A percentile compares a stretch with the other conserved stretches of the same genome.
Evolutionary conservation across 2,797 vertebrate species (phyloP).

Genomic region (Jordanella pulchra): DNA sequence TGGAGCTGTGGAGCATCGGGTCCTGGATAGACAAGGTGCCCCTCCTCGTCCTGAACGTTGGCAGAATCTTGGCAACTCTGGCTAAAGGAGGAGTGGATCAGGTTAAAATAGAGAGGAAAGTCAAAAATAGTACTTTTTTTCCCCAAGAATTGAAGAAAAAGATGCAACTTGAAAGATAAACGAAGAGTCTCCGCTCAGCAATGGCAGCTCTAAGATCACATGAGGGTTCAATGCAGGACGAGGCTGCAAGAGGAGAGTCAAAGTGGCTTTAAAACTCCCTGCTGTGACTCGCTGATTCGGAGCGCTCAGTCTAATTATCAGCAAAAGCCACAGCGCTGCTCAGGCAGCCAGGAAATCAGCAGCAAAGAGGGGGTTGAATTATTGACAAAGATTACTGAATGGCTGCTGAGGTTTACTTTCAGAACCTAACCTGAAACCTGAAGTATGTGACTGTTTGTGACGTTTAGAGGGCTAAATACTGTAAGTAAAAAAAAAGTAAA

Average conservation of each 20-base stretch:
- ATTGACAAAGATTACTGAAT: neutral
- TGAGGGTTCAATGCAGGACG: slow-evolving; percentile 17
- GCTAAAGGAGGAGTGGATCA: slow-evolving; percentile 62
- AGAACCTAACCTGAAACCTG: neutral
- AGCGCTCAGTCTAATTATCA: slow-evolving; percentile 43
- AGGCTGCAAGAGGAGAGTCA: no score
- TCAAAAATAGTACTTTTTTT: slow-evolving; percentile 2
- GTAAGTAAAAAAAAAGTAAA: neutral
- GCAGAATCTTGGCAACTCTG: slow-evolving; percentile 68
- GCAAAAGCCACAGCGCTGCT: slow-evolving; percentile 39
- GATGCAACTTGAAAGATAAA: neutral
- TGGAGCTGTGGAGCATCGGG: slow-evolving; percentile 67
- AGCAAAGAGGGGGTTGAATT: slow-evolving; percentile 1
- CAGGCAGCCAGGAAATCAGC: slow-evolving; percentile 19
- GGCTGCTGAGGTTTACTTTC: neutral
- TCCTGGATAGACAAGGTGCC: slow-evolving; percentile 34
- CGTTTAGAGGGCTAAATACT: neutral
- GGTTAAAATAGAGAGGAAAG: slow-evolving; percentile 35
- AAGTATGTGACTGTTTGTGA: neutral
- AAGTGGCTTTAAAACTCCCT: slow-evolving; percentile 9
- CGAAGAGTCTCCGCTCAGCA: neutral
- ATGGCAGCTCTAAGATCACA: neutral
- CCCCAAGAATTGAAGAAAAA: neutral
- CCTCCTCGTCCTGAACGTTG: slow-evolving; percentile 57
- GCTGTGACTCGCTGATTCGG: slow-evolving; percentile 40